Percentiles rank a stretch among this genome's conserved stretches.
Conservation (phyloP, 2,113 vertebrate genomes). For the Felis chaus region DNA sequence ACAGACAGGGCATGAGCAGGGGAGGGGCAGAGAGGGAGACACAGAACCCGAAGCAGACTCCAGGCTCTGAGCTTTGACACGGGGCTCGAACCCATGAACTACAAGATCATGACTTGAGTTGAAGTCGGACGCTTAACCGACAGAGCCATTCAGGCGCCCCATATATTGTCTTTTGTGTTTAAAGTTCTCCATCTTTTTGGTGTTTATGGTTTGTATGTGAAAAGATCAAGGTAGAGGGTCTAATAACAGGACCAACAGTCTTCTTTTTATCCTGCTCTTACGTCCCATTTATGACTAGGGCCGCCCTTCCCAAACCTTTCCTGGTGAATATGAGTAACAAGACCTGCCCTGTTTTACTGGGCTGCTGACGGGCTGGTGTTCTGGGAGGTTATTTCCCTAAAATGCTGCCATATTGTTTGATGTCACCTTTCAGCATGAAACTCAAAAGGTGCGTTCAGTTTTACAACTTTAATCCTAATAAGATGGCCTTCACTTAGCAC, state of each 20-base stretch:
- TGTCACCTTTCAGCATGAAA: background rate
- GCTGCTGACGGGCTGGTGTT: background rate
- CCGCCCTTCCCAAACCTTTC: background rate
- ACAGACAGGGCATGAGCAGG: too few relatives aligned
- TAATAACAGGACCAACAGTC: background rate
- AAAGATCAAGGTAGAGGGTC: background rate
- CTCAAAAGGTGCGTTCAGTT: background rate
- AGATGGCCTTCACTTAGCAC: background rate
- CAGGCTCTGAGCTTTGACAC: too few relatives aligned
- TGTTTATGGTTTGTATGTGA: background rate
- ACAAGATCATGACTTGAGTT: too few relatives aligned
- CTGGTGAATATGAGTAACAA: background rate
- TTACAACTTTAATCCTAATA: background rate
- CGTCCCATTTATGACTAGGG: background rate
- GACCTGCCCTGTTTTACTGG: background rate
- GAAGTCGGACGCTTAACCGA: too few relatives aligned
- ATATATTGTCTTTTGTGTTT: conserved; percentile 4
- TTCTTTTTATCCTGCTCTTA: background rate
- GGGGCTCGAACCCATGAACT: too few relatives aligned
- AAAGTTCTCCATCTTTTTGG: background rate
- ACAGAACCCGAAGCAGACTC: too few relatives aligned
- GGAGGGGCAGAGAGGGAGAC: too few relatives aligned
- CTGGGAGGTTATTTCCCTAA: background rate
- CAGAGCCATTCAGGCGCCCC: background rate
- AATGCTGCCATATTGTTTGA: background rate